Base-by-base conservation (phyloP, 2,797 vertebrate genomes). In the Rhinichthys osculus region DNA sequence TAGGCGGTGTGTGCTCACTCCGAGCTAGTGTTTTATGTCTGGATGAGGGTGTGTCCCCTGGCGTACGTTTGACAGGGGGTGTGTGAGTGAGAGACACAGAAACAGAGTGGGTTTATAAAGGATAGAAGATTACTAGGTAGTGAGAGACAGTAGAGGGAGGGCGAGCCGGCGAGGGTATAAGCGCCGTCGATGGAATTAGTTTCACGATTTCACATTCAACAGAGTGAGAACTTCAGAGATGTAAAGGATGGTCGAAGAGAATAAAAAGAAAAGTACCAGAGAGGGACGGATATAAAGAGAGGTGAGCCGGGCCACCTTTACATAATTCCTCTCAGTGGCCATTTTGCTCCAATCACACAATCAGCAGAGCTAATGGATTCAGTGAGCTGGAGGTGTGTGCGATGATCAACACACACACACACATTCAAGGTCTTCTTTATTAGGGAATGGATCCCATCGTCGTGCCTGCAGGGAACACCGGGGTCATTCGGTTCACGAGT, bases 301-400 rank as follows among this genome's bases (percentile, higher is more conserved):
- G 42, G 71, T 69, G 70, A 69, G 64, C 33, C 4, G 40, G 72
- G 50, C 59, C 42, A 76, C 74, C 82, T 33, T 40, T 23, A 47
- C 71, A 78, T 90, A 88, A 92, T 87, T 90, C 78, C 84, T 76
- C 84, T 82, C 79, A 69, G 30, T 78, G 74, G 89, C 81, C 78
- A 81, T 86, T 92, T 90, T 91, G 89, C 79, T 86, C 87, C 85
- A 91, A 90, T 91, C 87, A 82, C 1, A 57, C 88, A 91, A 93
- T 90, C 90, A 92, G 91, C 90, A 88, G 91, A 88, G 92, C 90
- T 93, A 92, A 94, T 92, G 89, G 92, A 92, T 91, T 90, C 78
- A 42, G 87, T 88, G 92, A 91, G 90, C 85, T 82, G 72, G 88
- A 88, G 70, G 88, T 79, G 40, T 54, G 27, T 7, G 81, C 5